Conservation (phyloP, 2,113 vertebrate genomes). For the Hyla sarda region DNA sequence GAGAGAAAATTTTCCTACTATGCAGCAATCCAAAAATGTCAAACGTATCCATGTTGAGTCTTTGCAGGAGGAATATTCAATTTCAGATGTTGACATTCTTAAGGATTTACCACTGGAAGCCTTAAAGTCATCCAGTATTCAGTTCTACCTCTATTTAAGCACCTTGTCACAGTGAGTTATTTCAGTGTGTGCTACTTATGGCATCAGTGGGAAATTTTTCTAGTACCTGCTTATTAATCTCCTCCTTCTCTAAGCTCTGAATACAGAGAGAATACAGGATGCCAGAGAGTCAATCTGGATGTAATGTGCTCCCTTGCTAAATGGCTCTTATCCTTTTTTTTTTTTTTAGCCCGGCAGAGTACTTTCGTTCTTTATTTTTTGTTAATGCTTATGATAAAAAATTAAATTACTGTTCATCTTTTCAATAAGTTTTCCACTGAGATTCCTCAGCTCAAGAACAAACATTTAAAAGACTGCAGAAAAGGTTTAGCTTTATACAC, state of each 20-base stretch:
- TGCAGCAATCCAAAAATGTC: constrained; percentile 34
- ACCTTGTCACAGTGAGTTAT: constrained; percentile 61
- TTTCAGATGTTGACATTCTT: constrained; percentile 42
- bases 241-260: constrained; percentile 70
- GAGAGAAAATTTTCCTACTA: constrained; percentile 1
- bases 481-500: constrained; percentile 77
- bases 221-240: constrained; percentile 72
- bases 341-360: constrained; percentile 71
- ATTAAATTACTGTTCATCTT: constrained; percentile 82
- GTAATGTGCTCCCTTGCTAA: constrained; percentile 73
- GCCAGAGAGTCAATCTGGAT: constrained; percentile 65
- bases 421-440: constrained; percentile 78
- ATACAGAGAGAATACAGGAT: constrained; percentile 67
- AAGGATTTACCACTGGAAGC: constrained; percentile 48
- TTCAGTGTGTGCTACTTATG: constrained; percentile 65
- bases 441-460: constrained; percentile 74
- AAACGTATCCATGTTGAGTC: not conserved
- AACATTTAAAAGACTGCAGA: constrained; percentile 76
- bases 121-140: constrained; percentile 60
- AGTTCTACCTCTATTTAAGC: constrained; percentile 48
- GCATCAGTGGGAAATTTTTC: constrained; percentile 66
- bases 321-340: constrained; percentile 71
- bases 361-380: constrained; percentile 78
- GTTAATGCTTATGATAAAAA: constrained; percentile 82
- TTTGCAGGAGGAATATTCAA: constrained; percentile 30